These are phyloP conservation scores for Belgica antarctica DNA, from an alignment of 2,888 invertebrate genomes.

Conservation along the genomic window DNA sequence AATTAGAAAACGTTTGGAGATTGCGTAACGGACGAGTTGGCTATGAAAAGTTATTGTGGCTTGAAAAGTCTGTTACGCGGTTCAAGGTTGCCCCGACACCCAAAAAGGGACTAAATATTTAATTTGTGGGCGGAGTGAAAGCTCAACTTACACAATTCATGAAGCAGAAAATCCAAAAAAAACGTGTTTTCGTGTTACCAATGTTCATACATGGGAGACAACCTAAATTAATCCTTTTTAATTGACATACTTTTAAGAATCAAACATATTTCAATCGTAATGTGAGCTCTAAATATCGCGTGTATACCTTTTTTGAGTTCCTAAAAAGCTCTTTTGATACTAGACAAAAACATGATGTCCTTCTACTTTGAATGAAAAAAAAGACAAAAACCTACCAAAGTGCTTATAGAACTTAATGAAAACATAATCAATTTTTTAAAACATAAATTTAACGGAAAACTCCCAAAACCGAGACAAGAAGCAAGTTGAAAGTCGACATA, in stretches of 20 bases:
- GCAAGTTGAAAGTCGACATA: no score
- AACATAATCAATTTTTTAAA: constrained; percentile 15
- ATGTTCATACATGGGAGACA: no score
- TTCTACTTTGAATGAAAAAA: constrained; percentile 1
- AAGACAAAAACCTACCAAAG: constrained; percentile 43
- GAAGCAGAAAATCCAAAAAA: no score
- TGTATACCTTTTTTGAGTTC: constrained; percentile 9
- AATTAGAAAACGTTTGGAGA: no score
- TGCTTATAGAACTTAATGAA: constrained; percentile 38
- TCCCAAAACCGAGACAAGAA: not conserved
- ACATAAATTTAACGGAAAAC: constrained; percentile 18
- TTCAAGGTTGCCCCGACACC: no score
- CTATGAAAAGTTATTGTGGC: no score
- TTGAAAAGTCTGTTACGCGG: no score
- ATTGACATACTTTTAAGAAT: not conserved
- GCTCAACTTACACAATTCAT: no score
- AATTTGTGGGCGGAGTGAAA: no score
- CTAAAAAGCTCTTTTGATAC: constrained; percentile 27
- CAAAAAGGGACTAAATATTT: no score
- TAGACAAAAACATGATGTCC: not conserved
- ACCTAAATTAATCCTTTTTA: not conserved
- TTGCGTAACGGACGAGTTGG: no score
- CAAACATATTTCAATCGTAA: not conserved
- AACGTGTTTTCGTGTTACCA: not conserved
- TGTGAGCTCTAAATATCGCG: constrained; percentile 12